Conservation (phyloP, 2,113 vertebrate species). For the Heliornis fulica region DNA sequence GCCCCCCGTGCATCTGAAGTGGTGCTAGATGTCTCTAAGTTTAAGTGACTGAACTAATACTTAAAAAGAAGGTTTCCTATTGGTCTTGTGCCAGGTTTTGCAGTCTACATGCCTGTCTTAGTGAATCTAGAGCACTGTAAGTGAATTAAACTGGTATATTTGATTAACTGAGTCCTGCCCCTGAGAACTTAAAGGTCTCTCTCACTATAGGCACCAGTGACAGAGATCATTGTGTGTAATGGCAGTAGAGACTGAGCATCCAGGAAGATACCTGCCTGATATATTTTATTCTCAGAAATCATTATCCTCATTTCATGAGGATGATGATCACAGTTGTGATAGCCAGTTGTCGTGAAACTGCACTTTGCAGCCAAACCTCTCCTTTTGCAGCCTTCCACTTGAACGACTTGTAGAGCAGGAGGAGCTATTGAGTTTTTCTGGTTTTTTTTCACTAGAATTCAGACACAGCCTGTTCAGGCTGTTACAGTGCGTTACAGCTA, state of each 20-base stretch:
- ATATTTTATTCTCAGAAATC: neutral
- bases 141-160: neutral
- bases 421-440: neutral
- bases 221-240: neutral
- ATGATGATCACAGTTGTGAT: neutral
- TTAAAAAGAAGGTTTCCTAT: neutral
- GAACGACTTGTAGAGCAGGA: neutral
- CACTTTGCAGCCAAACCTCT: neutral
- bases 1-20: neutral
- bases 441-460: neutral
- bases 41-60: neutral
- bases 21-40: neutral
- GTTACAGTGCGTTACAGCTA: neutral
- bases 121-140: neutral
- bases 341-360: neutral
- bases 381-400: neutral
- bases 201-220: neutral
- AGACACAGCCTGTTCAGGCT: neutral
- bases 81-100: neutral
- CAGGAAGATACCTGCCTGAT: neutral
- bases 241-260: neutral
- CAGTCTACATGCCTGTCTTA: fast-evolving
- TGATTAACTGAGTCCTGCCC: neutral
- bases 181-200: neutral
- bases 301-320: neutral